Evolutionary conservation across 2,113 vertebrate genomes (phyloP).

Genomic region (Sinocyclocheilus anophthalmus): DNA sequence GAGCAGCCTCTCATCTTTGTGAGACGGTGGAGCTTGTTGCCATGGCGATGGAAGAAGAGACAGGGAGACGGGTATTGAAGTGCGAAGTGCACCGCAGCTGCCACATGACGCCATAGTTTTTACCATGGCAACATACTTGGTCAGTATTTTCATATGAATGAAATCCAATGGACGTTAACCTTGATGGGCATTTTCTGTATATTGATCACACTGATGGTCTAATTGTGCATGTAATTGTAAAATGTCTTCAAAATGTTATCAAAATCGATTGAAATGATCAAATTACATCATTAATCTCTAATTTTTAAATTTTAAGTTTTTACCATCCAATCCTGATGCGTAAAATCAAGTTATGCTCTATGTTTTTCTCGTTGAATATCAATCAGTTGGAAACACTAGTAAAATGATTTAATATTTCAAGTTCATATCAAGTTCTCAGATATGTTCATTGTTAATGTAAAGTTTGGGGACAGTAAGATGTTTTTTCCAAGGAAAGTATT

Average conservation of each 20-base stretch:
- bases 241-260: not conserved
- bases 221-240: not conserved
- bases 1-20: slow-evolving; percentile 41
- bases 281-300: not conserved
- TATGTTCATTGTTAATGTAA: not conserved
- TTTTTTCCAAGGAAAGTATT: too few species aligned
- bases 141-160: slow-evolving; percentile 53
- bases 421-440: not conserved
- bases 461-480: not conserved
- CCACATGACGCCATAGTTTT: slow-evolving; percentile 37
- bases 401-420: not conserved
- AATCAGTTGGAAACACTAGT: not conserved
- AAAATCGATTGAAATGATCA: not conserved
- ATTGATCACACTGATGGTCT: not conserved
- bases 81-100: slow-evolving; percentile 44
- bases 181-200: slow-evolving; percentile 2
- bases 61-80: slow-evolving; percentile 41
- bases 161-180: slow-evolving; percentile 42
- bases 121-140: slow-evolving; percentile 43
- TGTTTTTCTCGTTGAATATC: too few species aligned
- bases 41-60: slow-evolving; percentile 47
- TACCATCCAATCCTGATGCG: not conserved
- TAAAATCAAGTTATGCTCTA: not conserved
- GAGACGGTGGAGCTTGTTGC: slow-evolving; percentile 47
- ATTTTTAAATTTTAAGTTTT: not conserved